Evolutionary conservation across 2,797 vertebrate genomes (phyloP).

Genomic region (Anisognathus igniventris): DNA sequence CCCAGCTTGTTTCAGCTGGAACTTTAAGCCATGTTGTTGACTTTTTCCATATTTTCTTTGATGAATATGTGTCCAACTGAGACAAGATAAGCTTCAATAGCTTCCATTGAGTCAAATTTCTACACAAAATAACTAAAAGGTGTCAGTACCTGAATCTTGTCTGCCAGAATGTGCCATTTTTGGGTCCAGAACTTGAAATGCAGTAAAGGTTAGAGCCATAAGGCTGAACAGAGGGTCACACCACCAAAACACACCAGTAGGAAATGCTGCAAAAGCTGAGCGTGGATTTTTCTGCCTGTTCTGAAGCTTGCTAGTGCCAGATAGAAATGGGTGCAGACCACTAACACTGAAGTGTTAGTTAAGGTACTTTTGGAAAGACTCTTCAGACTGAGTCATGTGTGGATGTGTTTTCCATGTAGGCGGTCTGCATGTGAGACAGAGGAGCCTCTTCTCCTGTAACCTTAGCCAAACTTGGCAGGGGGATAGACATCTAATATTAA

Average conservation of each 20-base stretch:
- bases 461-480: not conserved
- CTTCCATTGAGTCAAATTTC: not conserved
- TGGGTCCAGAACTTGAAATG: not conserved
- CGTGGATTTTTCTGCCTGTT: not conserved
- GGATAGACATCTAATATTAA: not conserved
- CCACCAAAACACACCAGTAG: not conserved
- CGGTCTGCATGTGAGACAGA: not conserved
- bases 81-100: not conserved
- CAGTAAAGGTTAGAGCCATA: not conserved
- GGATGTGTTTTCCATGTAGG: not conserved
- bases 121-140: not conserved
- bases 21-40: not conserved
- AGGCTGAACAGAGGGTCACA: not conserved
- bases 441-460: not conserved
- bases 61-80: not conserved
- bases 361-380: not conserved
- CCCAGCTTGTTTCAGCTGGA: slow-evolving; percentile 51
- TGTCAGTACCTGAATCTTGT: not conserved
- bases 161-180: not conserved
- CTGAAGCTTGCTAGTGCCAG: not conserved
- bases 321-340: not conserved
- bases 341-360: not conserved
- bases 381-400: not conserved
- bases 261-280: not conserved
- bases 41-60: not conserved